A percentile compares a stretch with the other conserved stretches of the same genome.
Evolutionary conservation across 2,113 vertebrate species (phyloP).

Genomic region (Phocoena phocoena): DNA sequence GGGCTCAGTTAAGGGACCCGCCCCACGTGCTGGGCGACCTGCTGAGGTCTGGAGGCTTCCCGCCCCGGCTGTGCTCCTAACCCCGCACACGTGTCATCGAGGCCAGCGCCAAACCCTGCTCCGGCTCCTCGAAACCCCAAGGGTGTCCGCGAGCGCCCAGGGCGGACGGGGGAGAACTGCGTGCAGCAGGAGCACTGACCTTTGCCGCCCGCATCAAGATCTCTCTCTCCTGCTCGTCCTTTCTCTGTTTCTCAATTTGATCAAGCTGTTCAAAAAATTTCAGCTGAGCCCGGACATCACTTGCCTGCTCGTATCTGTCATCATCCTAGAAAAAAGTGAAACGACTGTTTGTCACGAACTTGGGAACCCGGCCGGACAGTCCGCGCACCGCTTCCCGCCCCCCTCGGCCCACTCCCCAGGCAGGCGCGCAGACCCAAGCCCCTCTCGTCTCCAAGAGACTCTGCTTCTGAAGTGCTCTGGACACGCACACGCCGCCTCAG

Average conservation of each 20-base stretch:
- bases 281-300: slow-evolving; percentile 94
- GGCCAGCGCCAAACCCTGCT: not conserved
- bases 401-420: accelerated
- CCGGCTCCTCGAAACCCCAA: accelerated
- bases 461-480: accelerated
- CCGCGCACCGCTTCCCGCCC: not conserved
- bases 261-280: slow-evolving; percentile 98
- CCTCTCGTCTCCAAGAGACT: accelerated
- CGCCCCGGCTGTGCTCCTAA: accelerated
- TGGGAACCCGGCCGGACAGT: slow-evolving; percentile 33
- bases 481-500: accelerated
- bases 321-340: slow-evolving; percentile 87
- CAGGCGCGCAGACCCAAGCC: accelerated
- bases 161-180: accelerated
- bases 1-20: not conserved
- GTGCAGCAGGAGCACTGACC: slow-evolving; percentile 79
- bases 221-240: slow-evolving; percentile 95
- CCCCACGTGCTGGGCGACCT: not conserved
- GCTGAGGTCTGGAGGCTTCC: not conserved
- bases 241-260: slow-evolving; percentile 95
- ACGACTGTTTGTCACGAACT: slow-evolving; percentile 38
- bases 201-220: slow-evolving; percentile 96
- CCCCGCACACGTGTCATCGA: accelerated
- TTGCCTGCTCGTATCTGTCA: slow-evolving; percentile 91
- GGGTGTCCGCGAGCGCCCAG: accelerated